These are phyloP conservation scores for Myrmophylax atrothorax DNA, from an alignment of 2,113 vertebrate genomes.

Conservation along the genomic window DNA sequence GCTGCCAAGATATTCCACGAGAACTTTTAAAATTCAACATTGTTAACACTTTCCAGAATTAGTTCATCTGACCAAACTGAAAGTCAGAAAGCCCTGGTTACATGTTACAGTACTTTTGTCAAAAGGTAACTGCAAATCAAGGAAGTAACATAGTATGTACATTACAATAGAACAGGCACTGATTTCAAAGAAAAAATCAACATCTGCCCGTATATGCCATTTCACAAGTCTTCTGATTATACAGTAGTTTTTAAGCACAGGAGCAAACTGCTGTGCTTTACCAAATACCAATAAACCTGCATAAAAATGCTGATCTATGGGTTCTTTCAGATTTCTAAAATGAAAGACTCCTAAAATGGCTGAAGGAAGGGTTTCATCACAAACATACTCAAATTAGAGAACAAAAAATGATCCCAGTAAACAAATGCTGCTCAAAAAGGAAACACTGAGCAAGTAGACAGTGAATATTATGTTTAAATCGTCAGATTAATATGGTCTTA, in stretches of 20 bases:
- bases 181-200: background rate
- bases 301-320: background rate
- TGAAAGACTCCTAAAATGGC: background rate
- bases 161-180: slow-evolving; percentile 41
- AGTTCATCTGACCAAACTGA: background rate
- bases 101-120: slow-evolving; percentile 49
- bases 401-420: background rate
- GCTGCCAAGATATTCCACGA: slow-evolving; percentile 47
- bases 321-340: background rate
- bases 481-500: background rate
- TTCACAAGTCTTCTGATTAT: background rate
- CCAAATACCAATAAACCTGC: background rate
- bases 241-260: background rate
- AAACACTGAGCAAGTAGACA: background rate
- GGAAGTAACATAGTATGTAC: background rate
- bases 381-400: background rate
- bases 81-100: slow-evolving; percentile 35
- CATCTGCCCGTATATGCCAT: background rate
- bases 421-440: background rate
- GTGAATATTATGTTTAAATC: background rate
- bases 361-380: background rate
- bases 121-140: slow-evolving; percentile 20
- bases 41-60: slow-evolving; percentile 24
- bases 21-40: slow-evolving; percentile 1
- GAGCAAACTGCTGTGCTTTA: background rate